Conservation (phyloP, 2,888 invertebrate genomes). For the Ecliptopera silaceata region DNA sequence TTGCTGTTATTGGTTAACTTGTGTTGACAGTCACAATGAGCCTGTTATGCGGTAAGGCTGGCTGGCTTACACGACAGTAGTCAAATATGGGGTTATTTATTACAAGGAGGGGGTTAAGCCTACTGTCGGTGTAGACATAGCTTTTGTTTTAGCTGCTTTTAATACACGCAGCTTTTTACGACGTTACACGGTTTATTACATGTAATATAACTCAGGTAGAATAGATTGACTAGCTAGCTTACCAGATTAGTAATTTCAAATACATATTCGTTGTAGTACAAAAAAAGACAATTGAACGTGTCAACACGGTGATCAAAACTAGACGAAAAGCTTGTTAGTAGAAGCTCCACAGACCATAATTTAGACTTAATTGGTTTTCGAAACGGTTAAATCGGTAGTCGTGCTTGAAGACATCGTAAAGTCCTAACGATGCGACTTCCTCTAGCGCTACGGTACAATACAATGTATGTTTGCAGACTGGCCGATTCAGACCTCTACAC, state of each 20-base stretch:
- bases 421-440: conserved; percentile 51
- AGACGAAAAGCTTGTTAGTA: conserved; percentile 17
- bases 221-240: too few species aligned
- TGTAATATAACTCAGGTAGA: not conserved
- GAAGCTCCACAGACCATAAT: conserved; percentile 26
- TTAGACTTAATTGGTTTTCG: conserved; percentile 39
- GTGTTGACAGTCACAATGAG: conserved; percentile 47
- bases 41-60: conserved; percentile 39
- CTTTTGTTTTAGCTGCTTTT: conserved; percentile 39
- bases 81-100: conserved; percentile 51
- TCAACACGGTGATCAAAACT: conserved; percentile 5
- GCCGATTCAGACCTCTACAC: too few species aligned
- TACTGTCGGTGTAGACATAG: conserved; percentile 35
- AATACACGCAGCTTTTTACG: conserved; percentile 11
- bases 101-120: conserved; percentile 46
- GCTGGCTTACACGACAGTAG: conserved; percentile 50
- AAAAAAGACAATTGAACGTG: conserved; percentile 1
- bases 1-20: conserved; percentile 46
- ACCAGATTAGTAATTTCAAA: not conserved
- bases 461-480: not conserved
- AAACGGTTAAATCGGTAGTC: conserved; percentile 52
- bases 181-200: not conserved
- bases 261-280: not conserved
- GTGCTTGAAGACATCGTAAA: conserved; percentile 42
- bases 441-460: conserved; percentile 40